Conservation (phyloP, 2,888 invertebrate species). For the Mythimna pallens region DNA sequence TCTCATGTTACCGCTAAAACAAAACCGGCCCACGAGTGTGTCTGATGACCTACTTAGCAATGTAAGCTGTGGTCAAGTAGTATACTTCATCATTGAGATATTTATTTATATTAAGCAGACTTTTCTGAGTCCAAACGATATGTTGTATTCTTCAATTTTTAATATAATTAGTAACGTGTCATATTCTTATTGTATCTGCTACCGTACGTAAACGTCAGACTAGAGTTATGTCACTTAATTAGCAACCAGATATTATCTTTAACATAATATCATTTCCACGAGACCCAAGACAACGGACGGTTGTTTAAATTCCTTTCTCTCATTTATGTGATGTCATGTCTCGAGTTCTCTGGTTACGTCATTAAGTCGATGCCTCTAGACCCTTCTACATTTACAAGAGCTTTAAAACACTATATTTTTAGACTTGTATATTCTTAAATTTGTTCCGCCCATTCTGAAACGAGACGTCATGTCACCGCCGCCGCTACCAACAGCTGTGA, state of each 20-base stretch:
- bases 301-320: conserved; percentile 1
- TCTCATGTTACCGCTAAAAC: conserved; percentile 30
- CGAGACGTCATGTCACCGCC: neutral
- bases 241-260: conserved; percentile 8
- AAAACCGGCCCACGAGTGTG: neutral
- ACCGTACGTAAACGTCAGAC: neutral
- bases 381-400: neutral
- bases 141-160: neutral
- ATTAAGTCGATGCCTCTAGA: conserved; percentile 69
- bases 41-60: conserved; percentile 18
- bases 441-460: neutral
- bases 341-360: conserved; percentile 76
- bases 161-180: neutral
- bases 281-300: conserved; percentile 6
- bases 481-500: neutral
- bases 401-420: neutral
- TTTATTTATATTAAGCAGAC: neutral
- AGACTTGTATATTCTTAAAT: too few species aligned
- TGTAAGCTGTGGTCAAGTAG: neutral
- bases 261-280: neutral
- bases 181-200: conserved; percentile 30
- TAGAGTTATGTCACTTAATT: conserved; percentile 22
- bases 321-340: conserved; percentile 35
- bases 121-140: neutral
- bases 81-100: neutral